A percentile compares a stretch with the other conserved stretches of the same genome.
phyloP scores from a whole-genome alignment of 2,888 invertebrate species.

The Mythimna ferrago region DNA sequence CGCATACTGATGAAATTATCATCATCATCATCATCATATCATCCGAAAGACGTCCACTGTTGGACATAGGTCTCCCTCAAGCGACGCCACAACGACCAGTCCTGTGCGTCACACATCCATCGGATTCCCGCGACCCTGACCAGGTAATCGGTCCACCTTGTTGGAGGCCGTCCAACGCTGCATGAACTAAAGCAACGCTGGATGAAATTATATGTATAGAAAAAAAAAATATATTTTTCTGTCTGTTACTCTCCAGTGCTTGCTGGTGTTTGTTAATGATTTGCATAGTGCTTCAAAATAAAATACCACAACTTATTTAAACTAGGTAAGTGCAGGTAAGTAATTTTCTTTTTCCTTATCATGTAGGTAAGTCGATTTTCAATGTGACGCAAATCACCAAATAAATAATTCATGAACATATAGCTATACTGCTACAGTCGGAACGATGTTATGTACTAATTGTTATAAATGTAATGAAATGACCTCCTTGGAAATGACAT shows the following conservation, averaged over 20 bases:
- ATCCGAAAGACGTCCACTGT: no score
- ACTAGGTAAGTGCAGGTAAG: not conserved
- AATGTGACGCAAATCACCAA: constrained; percentile 30
- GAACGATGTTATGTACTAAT: not conserved
- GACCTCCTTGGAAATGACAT: no score
- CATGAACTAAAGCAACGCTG: no score
- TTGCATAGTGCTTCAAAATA: not conserved
- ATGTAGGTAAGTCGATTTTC: not conserved
- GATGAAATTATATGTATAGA: no score
- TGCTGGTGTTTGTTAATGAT: not conserved
- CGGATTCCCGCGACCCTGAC: no score
- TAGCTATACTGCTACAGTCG: not conserved
- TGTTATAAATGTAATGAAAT: no score
- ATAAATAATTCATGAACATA: constrained; percentile 36
- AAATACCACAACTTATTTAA: constrained; percentile 1
- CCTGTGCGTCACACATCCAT: no score
- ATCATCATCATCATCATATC: no score
- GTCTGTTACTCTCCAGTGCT: not conserved
- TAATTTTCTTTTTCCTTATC: not conserved
- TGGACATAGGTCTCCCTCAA: no score
- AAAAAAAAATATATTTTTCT: not conserved
- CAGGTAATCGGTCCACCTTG: no score
- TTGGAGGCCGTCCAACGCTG: no score
- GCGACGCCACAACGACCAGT: no score
- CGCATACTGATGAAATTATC: not conserved